phyloP scores from a whole-genome alignment of 1,140 invertebrate species.

The Pollicipes pollicipes region DNA sequence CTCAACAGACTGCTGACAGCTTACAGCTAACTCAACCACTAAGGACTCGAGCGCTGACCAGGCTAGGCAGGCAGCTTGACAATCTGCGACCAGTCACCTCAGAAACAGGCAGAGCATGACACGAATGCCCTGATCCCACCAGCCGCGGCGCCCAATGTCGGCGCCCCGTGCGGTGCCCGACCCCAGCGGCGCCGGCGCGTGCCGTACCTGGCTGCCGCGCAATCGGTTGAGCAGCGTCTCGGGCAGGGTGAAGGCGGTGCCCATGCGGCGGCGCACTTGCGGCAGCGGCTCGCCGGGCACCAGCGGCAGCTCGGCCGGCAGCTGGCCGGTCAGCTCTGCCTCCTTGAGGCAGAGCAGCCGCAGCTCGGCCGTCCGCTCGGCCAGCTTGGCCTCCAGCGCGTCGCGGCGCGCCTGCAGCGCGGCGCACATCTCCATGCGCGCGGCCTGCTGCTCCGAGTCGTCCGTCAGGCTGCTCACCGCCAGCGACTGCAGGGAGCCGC shows the following conservation, averaged over 20 bases:
- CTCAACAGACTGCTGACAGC: no score
- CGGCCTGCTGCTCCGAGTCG: constrained; percentile 20
- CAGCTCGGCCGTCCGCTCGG: constrained; percentile 56
- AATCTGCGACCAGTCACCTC: no score
- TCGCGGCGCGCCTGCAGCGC: constrained; percentile 35
- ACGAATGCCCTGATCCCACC: no score
- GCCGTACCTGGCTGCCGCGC: constrained; percentile 38
- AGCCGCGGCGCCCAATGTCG: no score
- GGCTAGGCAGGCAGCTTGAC: no score
- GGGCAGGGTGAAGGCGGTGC: constrained; percentile 47
- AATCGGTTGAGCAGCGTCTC: constrained; percentile 43
- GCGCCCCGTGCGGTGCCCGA: not conserved
- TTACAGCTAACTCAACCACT: no score
- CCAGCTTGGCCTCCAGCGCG: constrained; percentile 41
- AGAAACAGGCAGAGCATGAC: no score
- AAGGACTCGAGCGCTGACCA: no score
- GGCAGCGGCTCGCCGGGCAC: constrained; percentile 56
- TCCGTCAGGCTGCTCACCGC: not conserved
- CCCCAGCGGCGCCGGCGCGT: no score
- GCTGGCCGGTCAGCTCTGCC: constrained; percentile 60
- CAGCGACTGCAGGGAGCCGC: not conserved
- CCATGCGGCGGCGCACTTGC: constrained; percentile 40
- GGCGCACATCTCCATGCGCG: constrained; percentile 34
- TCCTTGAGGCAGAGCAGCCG: constrained; percentile 61
- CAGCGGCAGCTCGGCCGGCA: constrained; percentile 62